phyloP scores from a whole-genome alignment of 2,113 vertebrate species.

The Alligator mississippiensis region DNA sequence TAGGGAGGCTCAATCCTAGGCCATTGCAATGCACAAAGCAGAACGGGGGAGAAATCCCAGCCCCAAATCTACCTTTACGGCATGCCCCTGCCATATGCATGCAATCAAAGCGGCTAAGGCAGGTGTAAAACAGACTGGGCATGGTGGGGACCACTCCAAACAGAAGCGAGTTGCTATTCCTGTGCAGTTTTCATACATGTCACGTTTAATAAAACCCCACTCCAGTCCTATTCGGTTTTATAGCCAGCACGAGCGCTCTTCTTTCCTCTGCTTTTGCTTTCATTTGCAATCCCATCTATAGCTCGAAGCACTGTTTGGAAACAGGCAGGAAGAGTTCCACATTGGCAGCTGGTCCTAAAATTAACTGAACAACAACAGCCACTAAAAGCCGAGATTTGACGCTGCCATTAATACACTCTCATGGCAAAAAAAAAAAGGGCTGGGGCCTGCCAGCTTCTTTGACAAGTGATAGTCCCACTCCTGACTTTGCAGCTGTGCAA shows the following conservation, averaged over 20 bases:
- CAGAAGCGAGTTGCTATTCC: background rate
- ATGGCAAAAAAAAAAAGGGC: background rate
- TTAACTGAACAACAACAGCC: background rate
- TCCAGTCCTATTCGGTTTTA: background rate
- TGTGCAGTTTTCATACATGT: background rate
- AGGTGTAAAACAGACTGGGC: background rate
- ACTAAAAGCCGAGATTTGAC: background rate
- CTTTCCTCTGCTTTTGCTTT: background rate
- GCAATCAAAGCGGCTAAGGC: background rate
- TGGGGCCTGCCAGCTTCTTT: rapidly evolving
- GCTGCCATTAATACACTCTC: background rate
- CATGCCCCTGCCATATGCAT: background rate
- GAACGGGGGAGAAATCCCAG: background rate
- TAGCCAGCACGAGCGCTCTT: background rate
- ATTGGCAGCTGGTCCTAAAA: background rate
- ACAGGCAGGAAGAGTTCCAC: background rate
- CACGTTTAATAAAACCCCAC: background rate
- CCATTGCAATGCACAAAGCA: background rate
- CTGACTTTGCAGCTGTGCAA: background rate
- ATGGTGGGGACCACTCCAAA: background rate
- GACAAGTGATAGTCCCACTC: background rate
- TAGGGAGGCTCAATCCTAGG: background rate
- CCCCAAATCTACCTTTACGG: background rate
- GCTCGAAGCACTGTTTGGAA: background rate
- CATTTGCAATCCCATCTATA: background rate